Percentiles rank a stretch among this genome's conserved stretches.
These are phyloP conservation scores for Blastobasis lacticolella DNA, from an alignment of 2,888 invertebrate species.

Conservation along the genomic window DNA sequence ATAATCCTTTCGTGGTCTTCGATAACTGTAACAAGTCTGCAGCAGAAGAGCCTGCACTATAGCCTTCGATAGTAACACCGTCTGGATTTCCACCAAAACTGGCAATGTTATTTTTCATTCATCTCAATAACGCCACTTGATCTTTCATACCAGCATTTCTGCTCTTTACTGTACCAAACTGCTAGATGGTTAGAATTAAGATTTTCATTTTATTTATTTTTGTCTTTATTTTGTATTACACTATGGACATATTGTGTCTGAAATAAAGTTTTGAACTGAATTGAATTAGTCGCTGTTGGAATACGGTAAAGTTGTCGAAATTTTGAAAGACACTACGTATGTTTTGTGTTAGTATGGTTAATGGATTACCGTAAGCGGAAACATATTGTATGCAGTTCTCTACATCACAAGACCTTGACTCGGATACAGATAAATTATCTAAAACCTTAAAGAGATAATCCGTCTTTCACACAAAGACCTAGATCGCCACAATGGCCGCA, in stretches of 20 bases:
- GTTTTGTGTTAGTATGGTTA: no score
- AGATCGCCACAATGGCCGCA: no score
- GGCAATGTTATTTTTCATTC: constrained; percentile 39
- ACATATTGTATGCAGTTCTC: constrained; percentile 25
- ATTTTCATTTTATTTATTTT: no score
- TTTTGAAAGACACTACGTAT: no score
- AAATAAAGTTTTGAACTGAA: constrained; percentile 20
- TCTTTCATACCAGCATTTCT: constrained; percentile 43
- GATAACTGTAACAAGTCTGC: constrained; percentile 38
- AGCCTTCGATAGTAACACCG: constrained; percentile 36
- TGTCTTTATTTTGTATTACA: no score
- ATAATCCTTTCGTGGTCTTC: no score
- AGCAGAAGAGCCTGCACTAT: constrained; percentile 32
- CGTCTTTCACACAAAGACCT: no score
- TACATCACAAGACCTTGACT: constrained; percentile 28
- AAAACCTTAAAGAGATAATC: no score
- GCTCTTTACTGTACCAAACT: constrained; percentile 26
- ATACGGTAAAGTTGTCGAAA: constrained; percentile 12
- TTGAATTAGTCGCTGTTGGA: constrained; percentile 21
- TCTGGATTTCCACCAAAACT: constrained; percentile 39
- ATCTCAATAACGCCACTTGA: constrained; percentile 34
- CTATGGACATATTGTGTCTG: no score
- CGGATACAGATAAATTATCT: no score
- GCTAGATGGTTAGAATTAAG: no score
- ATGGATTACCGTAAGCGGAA: no score